These are phyloP conservation scores for Perca fluviatilis DNA, from an alignment of 2,113 vertebrate species.

Conservation along the genomic window DNA sequence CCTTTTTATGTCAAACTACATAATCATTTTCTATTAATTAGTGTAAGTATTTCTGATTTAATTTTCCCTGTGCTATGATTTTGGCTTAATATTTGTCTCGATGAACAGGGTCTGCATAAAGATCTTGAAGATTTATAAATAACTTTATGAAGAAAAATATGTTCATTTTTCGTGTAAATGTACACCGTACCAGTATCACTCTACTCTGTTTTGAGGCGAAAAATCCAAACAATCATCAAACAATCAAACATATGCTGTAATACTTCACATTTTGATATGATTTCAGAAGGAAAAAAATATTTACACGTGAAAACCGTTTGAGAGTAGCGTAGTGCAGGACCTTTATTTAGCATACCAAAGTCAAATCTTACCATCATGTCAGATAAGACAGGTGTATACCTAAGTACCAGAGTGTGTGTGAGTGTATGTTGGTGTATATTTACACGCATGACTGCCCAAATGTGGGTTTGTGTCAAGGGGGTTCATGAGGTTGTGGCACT, in stretches of 20 bases:
- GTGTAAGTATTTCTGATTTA: background rate
- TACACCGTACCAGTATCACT: background rate
- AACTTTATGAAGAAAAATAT: too few relatives aligned
- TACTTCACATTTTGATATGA: background rate
- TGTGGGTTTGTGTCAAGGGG: background rate
- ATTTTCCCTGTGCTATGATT: background rate
- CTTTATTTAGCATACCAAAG: background rate
- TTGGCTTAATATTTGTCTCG: background rate
- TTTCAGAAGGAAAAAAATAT: background rate
- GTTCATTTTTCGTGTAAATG: background rate
- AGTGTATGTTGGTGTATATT: slow-evolving; percentile 6
- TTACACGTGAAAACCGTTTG: background rate
- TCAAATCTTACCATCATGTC: background rate
- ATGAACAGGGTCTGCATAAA: background rate
- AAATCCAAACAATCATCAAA: background rate
- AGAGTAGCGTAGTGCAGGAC: background rate
- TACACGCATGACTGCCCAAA: slow-evolving; percentile 6
- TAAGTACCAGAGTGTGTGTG: background rate
- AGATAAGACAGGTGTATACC: slow-evolving; percentile 3
- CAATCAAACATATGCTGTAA: background rate
- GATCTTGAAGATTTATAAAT: background rate
- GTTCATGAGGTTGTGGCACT: background rate
- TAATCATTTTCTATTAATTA: background rate
- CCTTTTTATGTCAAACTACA: background rate
- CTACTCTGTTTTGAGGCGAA: background rate